A percentile compares a stretch with the other conserved stretches of the same genome.
Conservation (phyloP, 1,140 invertebrate genomes). For the Euglossa dilemma region DNA sequence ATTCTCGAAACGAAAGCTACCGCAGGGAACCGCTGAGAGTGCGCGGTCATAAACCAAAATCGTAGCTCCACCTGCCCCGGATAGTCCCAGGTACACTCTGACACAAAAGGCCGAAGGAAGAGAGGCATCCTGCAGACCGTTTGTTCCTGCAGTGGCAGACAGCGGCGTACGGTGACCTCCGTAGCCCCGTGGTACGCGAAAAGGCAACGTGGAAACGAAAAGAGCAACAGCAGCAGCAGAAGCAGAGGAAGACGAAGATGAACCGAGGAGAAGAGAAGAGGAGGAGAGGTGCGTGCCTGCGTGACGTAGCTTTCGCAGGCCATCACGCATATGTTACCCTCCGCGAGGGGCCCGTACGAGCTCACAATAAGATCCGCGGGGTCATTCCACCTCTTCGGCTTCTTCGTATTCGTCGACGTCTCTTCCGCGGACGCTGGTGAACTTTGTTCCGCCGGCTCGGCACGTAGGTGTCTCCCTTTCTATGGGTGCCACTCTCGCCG, state of each 20-base stretch:
- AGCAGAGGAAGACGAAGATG: constrained; percentile 6
- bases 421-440: constrained; percentile 49
- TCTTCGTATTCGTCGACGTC: constrained; percentile 47
- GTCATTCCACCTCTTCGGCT: constrained; percentile 67
- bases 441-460: constrained; percentile 56
- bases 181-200: constrained; percentile 52
- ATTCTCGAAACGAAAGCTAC: too few species aligned
- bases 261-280: constrained; percentile 9
- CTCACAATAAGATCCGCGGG: constrained; percentile 67
- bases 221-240: background rate
- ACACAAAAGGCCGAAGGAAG: constrained; percentile 12
- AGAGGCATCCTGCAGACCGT: constrained; percentile 47
- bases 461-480: constrained; percentile 24
- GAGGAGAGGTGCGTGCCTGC: constrained; percentile 74
- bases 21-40: background rate
- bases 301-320: constrained; percentile 77
- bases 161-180: constrained; percentile 64
- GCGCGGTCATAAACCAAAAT: background rate
- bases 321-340: constrained; percentile 79
- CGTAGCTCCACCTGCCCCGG: constrained; percentile 5
- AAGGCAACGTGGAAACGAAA: constrained; percentile 34
- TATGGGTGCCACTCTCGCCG: background rate
- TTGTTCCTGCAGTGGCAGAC: constrained; percentile 55
- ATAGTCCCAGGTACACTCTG: background rate
- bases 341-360: constrained; percentile 60